phyloP scores from a whole-genome alignment of 2,888 invertebrate species.

The Limnephilus marmoratus region DNA sequence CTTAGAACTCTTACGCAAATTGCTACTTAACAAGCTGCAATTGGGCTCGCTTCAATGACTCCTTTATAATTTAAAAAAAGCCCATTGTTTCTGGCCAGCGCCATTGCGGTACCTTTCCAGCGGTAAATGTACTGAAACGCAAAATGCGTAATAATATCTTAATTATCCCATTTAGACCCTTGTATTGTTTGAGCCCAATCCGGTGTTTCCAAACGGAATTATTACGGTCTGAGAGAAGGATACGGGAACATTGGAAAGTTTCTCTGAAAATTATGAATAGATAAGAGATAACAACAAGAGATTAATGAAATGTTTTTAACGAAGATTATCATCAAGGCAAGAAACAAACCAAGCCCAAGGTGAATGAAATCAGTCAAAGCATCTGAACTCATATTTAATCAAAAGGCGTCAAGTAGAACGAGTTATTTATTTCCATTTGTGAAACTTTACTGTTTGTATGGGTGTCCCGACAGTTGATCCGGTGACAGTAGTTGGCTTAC shows the following conservation, averaged over 20 bases:
- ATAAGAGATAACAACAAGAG: not conserved
- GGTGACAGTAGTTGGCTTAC: too few species aligned
- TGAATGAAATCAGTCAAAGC: not conserved
- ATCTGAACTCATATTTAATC: not conserved
- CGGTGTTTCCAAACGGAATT: slow-evolving; percentile 27
- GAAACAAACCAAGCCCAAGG: not conserved
- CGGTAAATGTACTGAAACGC: slow-evolving; percentile 18
- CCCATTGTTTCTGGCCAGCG: not conserved
- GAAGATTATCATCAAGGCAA: not conserved
- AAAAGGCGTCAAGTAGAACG: not conserved
- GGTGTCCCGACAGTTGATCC: too few species aligned
- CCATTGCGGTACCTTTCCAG: not conserved
- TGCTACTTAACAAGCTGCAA: not conserved
- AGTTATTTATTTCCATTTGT: not conserved
- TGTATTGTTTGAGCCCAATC: slow-evolving; percentile 30
- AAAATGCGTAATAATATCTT: slow-evolving; percentile 23
- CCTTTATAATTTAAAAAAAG: slow-evolving; percentile 20
- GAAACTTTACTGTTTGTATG: not conserved
- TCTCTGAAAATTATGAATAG: slow-evolving; percentile 10
- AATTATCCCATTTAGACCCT: slow-evolving; percentile 7
- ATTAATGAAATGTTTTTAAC: not conserved
- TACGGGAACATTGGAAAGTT: slow-evolving; percentile 24
- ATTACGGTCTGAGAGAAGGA: slow-evolving; percentile 17
- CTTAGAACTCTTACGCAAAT: not conserved
- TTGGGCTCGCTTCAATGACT: not conserved